Base-by-base conservation (phyloP, 2,888 invertebrate genomes). In the Cantharis lateralis region DNA sequence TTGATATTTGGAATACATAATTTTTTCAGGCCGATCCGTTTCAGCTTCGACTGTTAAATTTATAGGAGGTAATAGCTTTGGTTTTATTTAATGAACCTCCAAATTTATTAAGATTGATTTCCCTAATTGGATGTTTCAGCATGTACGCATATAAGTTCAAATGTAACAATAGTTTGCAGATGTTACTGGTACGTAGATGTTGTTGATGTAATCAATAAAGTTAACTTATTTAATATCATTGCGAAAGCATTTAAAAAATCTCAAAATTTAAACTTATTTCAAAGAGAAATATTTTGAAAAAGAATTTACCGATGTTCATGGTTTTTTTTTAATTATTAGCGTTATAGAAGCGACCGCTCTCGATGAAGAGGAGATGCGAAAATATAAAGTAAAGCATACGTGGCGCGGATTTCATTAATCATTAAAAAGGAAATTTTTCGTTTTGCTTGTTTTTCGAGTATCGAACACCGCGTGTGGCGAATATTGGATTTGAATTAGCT, bases 401-500 rank as follows among this genome's bases (percentile, higher is more conserved):
- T 66, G 64, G 24, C 24, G 64, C 16, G 63, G 16, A 20, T 66
- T 66, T 66, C 64, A 16, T 66, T 66, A 66, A 15, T 66, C 15
- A 66, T 66, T 24, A 24, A 66, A 66, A 66, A 16, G 24, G 64
- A 66, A 66, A 66, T 66, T 66, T 66, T 66, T 66, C 18, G 20
- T 66, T 66, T 66, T 66, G 18, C 24, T 66, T 5, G 20, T 24
- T 20, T 66, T 20, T 66, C n/a, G 18, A 32, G 70, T 18, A 68
- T 18, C 48, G 63, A 64, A 69, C 71, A 70, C 48, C 48, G 61
- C 71, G 68, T 71, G 71, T 71, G 62, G 68, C 71, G 61, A 70
- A 75, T 75, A 75, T 75, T 75, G 68, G 66, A 18, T 75, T 71
- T 62, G 48, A 48, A 74, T 64, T 63, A 18, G 70, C 63, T 24